Base-by-base conservation (phyloP, 1,140 invertebrate genomes). In the Camponotus floridanus region DNA sequence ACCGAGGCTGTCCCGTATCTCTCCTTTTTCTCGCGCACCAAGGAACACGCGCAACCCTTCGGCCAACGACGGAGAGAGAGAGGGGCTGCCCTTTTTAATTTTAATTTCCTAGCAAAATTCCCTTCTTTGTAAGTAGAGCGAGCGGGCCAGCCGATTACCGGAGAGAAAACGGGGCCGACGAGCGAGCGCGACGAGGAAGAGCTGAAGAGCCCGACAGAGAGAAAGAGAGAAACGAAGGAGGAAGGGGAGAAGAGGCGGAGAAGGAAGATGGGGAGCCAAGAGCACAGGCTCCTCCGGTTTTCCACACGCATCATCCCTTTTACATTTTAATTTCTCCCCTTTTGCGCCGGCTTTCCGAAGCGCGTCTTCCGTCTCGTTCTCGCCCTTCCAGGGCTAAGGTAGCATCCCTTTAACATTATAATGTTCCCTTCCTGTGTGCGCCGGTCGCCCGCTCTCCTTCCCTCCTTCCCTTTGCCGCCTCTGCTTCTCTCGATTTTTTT, bases 261-360 rank as follows among this genome's bases (percentile, higher is more conserved):
- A 39, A 26, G 57, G 39, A 6, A 39, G 36, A 39, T 4, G 31
- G 31, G 31, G 45, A n/a, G 39, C 42, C 65, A 71, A 48, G 78
- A 64, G 84, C 65, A 76, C 90, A 81, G 87, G 76, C 87, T 91
- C 85, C 87, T 91, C 85, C 80, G 91, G 73, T 93, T 93, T 94
- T 94, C 90, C 93, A 92, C 91, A 93, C 93, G 92, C 93, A 94
- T 94, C 93, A 94, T 94, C 93, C 92, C 93, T 94, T 94, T 94
- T 94, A 94, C 92, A 94, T 94, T 94, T 94, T 94, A 94, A 94
- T 94, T 94, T 94, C 91, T 94, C 92, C 94, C 94, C 92, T 94
- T 94, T 94, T 92, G 89, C 92, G 71, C 86, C 83, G 90, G 90
- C 92, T 91, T 93, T 94, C 92, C 92, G 93, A 92, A 93, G 90